Base-by-base conservation (phyloP, 2,888 invertebrate species). In the Epinotia demarniana region DNA sequence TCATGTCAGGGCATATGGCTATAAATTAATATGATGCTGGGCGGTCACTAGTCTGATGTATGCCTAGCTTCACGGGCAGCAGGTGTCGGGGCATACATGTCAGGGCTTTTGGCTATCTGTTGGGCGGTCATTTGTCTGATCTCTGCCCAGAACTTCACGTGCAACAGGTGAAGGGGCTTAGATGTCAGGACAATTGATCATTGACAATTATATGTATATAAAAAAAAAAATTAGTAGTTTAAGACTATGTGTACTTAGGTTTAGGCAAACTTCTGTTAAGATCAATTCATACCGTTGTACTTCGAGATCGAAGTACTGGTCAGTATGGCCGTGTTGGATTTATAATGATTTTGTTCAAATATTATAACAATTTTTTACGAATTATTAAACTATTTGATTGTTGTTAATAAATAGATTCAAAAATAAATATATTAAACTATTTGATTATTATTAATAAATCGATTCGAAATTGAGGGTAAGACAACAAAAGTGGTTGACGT, bases 311-410 rank as follows among this genome's bases (percentile, higher is more conserved):
- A 53, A 53, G 57, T 57, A 57, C 57, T 19, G 1, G 57, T 57
- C 57, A 57, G 57, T 57, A 57, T 57, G 57, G 57, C 57, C 57
- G 57, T 57, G 57, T 57, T 57, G 57, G 57, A 57, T n/a, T n/a
- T n/a, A n/a, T n/a, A n/a, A n/a, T n/a, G n/a, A n/a, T n/a, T n/a
- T n/a, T n/a, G n/a, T n/a, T n/a, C n/a, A n/a, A n/a, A n/a, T n/a
- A n/a, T n/a, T n/a, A n/a, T n/a, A n/a, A n/a, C n/a, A n/a, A n/a
- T n/a, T n/a, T n/a, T n/a, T n/a, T n/a, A n/a, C n/a, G n/a, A n/a
- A n/a, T n/a, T n/a, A n/a, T n/a, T n/a, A n/a, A n/a, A n/a, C n/a
- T n/a, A n/a, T n/a, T n/a, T n/a, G n/a, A n/a, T n/a, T n/a, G n/a
- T n/a, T n/a, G n/a, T n/a, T n/a, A n/a, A n/a, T n/a, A n/a, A n/a